Base-by-base conservation (phyloP, 2,888 invertebrate species). In the Macropis europaea region DNA sequence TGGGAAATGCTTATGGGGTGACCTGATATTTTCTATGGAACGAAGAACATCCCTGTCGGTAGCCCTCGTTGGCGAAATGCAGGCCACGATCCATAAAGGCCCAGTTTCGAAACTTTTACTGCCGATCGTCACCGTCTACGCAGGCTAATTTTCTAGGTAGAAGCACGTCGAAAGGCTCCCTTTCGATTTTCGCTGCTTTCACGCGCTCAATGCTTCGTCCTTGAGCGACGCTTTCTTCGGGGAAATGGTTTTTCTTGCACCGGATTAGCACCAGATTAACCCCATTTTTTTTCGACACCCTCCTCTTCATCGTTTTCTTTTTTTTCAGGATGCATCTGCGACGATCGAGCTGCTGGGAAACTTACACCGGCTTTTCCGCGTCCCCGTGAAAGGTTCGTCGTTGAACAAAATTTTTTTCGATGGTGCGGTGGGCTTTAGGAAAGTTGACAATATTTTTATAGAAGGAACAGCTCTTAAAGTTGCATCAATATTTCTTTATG, bases 221-320 rank as follows among this genome's bases (percentile, higher is more conserved):
- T 64, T 64, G 62, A 38, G n/a, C 17, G 2, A 28, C 30, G 15
- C 47, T 71, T 28, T 34, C 61, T 26, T 34, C 30, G 9, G 13
- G 34, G 32, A 4, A 9, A 30, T 13, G 36, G 15, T n/a, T 34
- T 22, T 50, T 42, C 32, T 56, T 70, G 34, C 71, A 26, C 28
- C 63, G 81, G 86, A 86, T 86, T 82, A 86, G 76, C 69, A 66
- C 59, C 52, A 83, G 81, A 84, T 84, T 84, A 84, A 87, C 83
- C 84, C 83, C 61, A 82, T 84, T 84, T 85, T 82, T 81, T 79
- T 68, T 61, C 24, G 9, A 32, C 59, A 19, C 15, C 19, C 36
- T 13, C 13, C 17, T 9, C 19, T 3, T 30, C 36, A 4, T 22
- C n/a, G 40, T 26, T 1, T 60, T 47, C 43, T 52, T 59, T 54